Evolutionary conservation across 2,797 vertebrate genomes (phyloP).

Genomic region (Melanotaenia pygmaea): DNA sequence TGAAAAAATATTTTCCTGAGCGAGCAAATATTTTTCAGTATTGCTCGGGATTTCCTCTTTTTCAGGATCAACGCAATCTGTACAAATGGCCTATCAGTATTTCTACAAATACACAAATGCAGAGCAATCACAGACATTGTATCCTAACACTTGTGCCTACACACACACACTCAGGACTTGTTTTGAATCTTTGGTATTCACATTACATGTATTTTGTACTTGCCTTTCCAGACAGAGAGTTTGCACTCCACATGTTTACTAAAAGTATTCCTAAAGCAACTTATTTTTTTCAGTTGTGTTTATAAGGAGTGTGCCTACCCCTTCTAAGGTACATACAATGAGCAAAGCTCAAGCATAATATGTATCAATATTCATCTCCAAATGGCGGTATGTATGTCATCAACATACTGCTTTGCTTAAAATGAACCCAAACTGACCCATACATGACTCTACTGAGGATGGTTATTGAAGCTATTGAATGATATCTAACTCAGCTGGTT

Average conservation of each 20-base stretch:
- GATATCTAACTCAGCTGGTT: slow-evolving; percentile 46
- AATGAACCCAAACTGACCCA: slow-evolving; percentile 32
- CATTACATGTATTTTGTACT: slow-evolving; percentile 48
- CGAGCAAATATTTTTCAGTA: slow-evolving; percentile 61
- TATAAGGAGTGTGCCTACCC: slow-evolving; percentile 41
- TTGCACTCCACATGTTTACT: slow-evolving; percentile 79
- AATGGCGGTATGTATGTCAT: slow-evolving; percentile 23
- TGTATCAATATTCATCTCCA: slow-evolving; percentile 18
- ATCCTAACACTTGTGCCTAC: slow-evolving; percentile 46
- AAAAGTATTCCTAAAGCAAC: slow-evolving; percentile 70
- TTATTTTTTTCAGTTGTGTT: slow-evolving; percentile 45
- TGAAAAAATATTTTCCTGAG: slow-evolving; percentile 50
- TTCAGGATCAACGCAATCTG: slow-evolving; percentile 54
- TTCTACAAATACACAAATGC: slow-evolving; percentile 55
- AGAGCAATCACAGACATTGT: slow-evolving; percentile 45
- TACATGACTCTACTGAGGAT: slow-evolving; percentile 41
- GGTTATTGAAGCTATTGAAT: slow-evolving; percentile 25
- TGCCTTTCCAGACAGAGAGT: slow-evolving; percentile 74
- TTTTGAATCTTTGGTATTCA: slow-evolving; percentile 64
- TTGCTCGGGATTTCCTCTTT: slow-evolving; percentile 49
- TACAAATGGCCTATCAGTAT: slow-evolving; percentile 74
- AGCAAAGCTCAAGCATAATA: slow-evolving; percentile 24
- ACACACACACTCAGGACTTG: slow-evolving; percentile 75
- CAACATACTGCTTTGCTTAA: slow-evolving; percentile 20
- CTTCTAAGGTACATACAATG: slow-evolving; percentile 51